Base-by-base conservation (phyloP, 2,797 vertebrate species). In the Pampus argenteus region DNA sequence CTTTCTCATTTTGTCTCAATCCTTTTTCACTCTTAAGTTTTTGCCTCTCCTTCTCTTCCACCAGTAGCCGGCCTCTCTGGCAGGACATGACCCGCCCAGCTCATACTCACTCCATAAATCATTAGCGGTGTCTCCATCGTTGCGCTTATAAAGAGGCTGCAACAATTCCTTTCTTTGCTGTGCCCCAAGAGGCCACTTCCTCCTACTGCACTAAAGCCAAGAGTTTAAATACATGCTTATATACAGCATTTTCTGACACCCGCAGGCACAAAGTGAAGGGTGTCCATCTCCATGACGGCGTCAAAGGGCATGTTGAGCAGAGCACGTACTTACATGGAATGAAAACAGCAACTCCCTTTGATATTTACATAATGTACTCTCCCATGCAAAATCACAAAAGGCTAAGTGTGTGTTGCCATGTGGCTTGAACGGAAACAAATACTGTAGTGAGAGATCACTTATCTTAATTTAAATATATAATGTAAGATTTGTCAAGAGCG, bases 261-360 rank as follows among this genome's bases (percentile, higher is more conserved):
- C 67, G 50, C 78, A 75, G 84, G 85, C 79, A 83, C 69, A 83
- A 84, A 88, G 82, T 73, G 78, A 79, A 31, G 34, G 79, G 82
- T 87, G 89, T 88, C 90, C 80, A 89, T 91, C 86, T 86, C 91
- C 85, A 90, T 87, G 86, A 88, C 81, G 88, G 86, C 80, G 55
- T 38, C 59, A 44, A 70, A 66, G 69, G 78, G 70, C 51, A 70
- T 22, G 50, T 48, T 72, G 51, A 62, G 71, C 45, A 73, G 50
- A 79, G 74, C 75, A 76, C 29, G 45, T 82, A 67, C 58, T 45
- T 79, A 71, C 68, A 88, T 49, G 72, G 56, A 25, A 49, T n/a
- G 60, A 60, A 74, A 83, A 73, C 34, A 80, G 56, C 54, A 51
- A 71, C 38, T 47, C 56, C 36, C 40, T 68, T 66, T 74, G 66